Conservation (phyloP, 2,797 vertebrate genomes). For the Mus caroli region DNA sequence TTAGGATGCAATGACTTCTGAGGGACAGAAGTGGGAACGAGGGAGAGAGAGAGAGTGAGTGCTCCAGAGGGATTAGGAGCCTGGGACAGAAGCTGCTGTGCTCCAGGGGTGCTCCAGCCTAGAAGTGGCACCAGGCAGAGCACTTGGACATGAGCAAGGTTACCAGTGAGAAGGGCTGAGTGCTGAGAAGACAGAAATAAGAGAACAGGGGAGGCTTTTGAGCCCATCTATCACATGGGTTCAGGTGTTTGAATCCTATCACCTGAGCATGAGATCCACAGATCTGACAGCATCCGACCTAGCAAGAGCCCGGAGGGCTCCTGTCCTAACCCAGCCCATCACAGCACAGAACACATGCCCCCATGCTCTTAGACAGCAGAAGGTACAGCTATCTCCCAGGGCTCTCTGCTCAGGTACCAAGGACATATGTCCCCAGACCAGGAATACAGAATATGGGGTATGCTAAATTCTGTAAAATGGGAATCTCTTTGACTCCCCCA, state of each 20-base stretch:
- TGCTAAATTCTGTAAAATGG: neutral
- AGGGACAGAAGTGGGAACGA: neutral
- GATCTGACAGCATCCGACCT: neutral
- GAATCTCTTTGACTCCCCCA: neutral
- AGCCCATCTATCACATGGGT: neutral
- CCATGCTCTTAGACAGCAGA: neutral
- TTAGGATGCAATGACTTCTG: neutral
- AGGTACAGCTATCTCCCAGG: neutral
- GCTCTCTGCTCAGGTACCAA: neutral
- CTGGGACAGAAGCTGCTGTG: neutral
- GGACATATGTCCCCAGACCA: too few species aligned
- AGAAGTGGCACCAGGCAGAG: neutral
- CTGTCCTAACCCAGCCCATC: neutral
- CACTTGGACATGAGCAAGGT: neutral
- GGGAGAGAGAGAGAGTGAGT: neutral
- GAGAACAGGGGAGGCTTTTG: neutral
- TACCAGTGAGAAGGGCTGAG: neutral
- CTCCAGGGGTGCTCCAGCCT: neutral
- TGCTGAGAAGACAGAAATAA: too few species aligned
- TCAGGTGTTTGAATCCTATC: neutral
- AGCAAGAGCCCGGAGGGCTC: neutral
- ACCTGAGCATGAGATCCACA: neutral
- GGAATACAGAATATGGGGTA: neutral
- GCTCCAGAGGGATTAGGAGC: neutral
- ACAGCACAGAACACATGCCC: neutral